A percentile compares a stretch with the other conserved stretches of the same genome.
phyloP scores from a whole-genome alignment of 2,888 invertebrate genomes.

The Carpatolechia fugitivella region DNA sequence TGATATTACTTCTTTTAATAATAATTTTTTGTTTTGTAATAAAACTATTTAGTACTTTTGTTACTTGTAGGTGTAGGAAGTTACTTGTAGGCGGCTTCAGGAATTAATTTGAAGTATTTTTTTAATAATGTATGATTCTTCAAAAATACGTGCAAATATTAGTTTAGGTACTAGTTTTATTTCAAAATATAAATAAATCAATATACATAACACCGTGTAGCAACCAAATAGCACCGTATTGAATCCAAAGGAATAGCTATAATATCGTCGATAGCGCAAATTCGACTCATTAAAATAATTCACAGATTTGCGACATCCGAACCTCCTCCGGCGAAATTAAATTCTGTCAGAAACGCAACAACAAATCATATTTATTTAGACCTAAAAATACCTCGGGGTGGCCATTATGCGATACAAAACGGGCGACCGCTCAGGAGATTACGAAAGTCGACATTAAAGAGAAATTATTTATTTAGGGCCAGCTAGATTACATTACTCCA shows the following conservation, averaged over 20 bases:
- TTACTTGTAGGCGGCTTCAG: no score
- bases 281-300: conserved; percentile 69
- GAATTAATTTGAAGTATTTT: no score
- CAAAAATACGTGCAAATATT: no score
- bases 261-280: conserved; percentile 43
- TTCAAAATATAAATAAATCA: no score
- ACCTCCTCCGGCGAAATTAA: conserved; percentile 64
- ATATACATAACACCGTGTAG: background rate
- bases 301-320: conserved; percentile 65
- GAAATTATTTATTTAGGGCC: conserved; percentile 79
- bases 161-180: no score
- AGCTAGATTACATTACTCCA: conserved; percentile 79
- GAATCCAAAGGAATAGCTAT: background rate
- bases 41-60: no score
- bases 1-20: no score
- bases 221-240: background rate
- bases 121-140: no score
- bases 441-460: conserved; percentile 79
- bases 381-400: conserved; percentile 78
- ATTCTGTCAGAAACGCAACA: conserved; percentile 73
- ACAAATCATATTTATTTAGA: conserved; percentile 80
- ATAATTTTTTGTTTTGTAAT: no score
- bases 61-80: no score
- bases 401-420: conserved; percentile 69
- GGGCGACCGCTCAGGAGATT: conserved; percentile 70